Base-by-base conservation (phyloP, 1,140 invertebrate genomes). In the Condylostylus longicornis region DNA sequence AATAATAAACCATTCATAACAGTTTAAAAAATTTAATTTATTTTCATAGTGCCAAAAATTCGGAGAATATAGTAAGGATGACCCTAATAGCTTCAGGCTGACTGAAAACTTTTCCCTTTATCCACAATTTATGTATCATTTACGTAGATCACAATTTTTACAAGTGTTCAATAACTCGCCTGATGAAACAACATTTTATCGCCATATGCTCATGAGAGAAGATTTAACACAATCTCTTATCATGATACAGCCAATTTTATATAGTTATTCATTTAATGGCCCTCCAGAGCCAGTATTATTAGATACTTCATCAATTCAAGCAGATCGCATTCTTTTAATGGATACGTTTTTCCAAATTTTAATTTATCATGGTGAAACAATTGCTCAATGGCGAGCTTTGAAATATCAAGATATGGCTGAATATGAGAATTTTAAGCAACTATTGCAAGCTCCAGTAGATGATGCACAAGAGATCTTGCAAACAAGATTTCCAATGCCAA, bases 131-230 rank as follows among this genome's bases (percentile, higher is more conserved):
- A 98, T 99, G 90, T 99, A 98, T 62, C 96, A 99, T 63, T 66
- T 99, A 45, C 70, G 96, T 41, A 72, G 96, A 43, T 98, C 95
- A 28, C 95, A 98, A 65, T 99, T 99, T 66, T 70, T 99, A 42
- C 96, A 99, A 74, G 95, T 99, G n/a, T 99, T 99, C 64, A 99
- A 99, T 64, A 99, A 99, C 69, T 97, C 91, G 34, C 96, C 96
- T 1, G 96, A 99, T 67, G 96, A 99, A 74, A 98, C 96, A 18
- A 93, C 91, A 38, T 99, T 95, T 66, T 99, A 99, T 59, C 80
- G 89, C 47, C 91, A 97, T 58, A 91, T 96, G 79, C 64, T 99
- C 42, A 91, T 94, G 77, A 70, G 87, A 37, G 96, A 99, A 67
- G 91, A 97, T 66, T 70, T 98, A 39, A 90, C 87, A 1, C 93